A percentile compares a stretch with the other conserved stretches of the same genome.
phyloP scores from a whole-genome alignment of 1,140 invertebrate genomes.

The Hyles euphorbiae region DNA sequence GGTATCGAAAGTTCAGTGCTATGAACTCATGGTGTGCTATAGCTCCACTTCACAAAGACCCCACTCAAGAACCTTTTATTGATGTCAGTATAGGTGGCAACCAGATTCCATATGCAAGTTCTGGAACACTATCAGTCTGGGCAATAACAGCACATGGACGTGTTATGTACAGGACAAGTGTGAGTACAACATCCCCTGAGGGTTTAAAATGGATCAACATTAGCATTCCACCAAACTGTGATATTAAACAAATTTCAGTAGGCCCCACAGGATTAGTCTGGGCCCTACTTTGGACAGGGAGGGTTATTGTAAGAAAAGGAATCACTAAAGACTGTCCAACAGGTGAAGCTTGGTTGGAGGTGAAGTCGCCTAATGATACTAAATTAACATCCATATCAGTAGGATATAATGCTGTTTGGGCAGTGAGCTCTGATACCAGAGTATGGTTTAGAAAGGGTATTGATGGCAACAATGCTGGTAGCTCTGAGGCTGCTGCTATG shows the following conservation, averaged over 20 bases:
- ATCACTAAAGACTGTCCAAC: slow-evolving; percentile 83
- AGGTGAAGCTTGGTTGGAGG: slow-evolving; percentile 88
- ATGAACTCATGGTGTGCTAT: slow-evolving; percentile 95
- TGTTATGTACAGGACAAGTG: slow-evolving; percentile 89
- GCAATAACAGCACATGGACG: slow-evolving; percentile 92
- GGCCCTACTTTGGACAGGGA: slow-evolving; percentile 88
- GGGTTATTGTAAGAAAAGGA: slow-evolving; percentile 86
- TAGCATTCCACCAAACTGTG: slow-evolving; percentile 82
- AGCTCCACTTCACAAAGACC: slow-evolving; percentile 90
- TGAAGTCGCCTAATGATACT: slow-evolving; percentile 81
- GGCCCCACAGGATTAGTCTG: slow-evolving; percentile 90
- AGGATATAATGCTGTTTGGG: slow-evolving; percentile 92
- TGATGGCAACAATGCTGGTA: slow-evolving; percentile 80
- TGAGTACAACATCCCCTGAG: slow-evolving; percentile 88
- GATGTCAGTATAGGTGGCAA: slow-evolving; percentile 91
- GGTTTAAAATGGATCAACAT: slow-evolving; percentile 88
- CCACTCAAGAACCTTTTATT: slow-evolving; percentile 84
- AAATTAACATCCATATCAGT: slow-evolving; percentile 87
- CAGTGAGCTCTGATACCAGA: slow-evolving; percentile 86
- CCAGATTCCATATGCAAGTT: slow-evolving; percentile 83
- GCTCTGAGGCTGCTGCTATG: slow-evolving; percentile 82
- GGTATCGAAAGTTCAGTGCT: slow-evolving; percentile 90
- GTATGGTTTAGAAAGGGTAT: slow-evolving; percentile 95
- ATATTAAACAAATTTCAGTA: slow-evolving; percentile 89
- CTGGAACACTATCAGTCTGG: slow-evolving; percentile 89